phyloP scores from a whole-genome alignment of 2,888 invertebrate species.

The Nemurella pictetii region DNA sequence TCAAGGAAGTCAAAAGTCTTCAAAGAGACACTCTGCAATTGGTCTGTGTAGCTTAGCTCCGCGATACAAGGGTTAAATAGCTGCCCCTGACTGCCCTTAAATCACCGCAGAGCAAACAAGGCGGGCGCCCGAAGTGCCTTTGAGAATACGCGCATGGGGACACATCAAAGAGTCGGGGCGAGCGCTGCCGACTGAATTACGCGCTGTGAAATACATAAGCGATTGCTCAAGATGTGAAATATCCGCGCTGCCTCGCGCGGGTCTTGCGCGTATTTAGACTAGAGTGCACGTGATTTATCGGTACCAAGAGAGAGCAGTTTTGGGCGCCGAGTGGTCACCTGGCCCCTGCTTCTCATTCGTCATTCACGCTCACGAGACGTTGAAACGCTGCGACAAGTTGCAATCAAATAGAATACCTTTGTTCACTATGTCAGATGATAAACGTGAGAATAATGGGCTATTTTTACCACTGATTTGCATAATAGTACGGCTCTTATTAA shows the following conservation, averaged over 20 bases:
- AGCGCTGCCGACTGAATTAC: not conserved
- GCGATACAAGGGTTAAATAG: not conserved
- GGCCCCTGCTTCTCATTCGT: not conserved
- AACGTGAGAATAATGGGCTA: not conserved
- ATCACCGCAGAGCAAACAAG: not conserved
- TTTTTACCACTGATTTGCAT: not conserved
- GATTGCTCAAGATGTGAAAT: not conserved
- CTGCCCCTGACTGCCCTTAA: not conserved
- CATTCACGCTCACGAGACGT: not conserved
- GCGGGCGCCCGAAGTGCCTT: not conserved
- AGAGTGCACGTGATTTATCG: not conserved
- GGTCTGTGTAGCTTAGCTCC: not conserved
- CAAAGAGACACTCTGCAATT: not conserved
- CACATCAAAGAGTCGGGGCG: not conserved
- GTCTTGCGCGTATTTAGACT: not conserved
- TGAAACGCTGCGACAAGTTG: not conserved
- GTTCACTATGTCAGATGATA: not conserved
- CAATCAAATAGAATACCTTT: not conserved
- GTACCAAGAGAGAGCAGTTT: too few relatives aligned
- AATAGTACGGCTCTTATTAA: not conserved
- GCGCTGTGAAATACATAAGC: not conserved
- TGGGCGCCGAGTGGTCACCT: not conserved
- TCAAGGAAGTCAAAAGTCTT: not conserved
- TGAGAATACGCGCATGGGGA: not conserved
- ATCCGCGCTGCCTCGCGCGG: not conserved